A percentile compares a stretch with the other conserved stretches of the same genome.
phyloP scores from a whole-genome alignment of 2,113 vertebrate species.

The Anarrhichthys ocellatus region DNA sequence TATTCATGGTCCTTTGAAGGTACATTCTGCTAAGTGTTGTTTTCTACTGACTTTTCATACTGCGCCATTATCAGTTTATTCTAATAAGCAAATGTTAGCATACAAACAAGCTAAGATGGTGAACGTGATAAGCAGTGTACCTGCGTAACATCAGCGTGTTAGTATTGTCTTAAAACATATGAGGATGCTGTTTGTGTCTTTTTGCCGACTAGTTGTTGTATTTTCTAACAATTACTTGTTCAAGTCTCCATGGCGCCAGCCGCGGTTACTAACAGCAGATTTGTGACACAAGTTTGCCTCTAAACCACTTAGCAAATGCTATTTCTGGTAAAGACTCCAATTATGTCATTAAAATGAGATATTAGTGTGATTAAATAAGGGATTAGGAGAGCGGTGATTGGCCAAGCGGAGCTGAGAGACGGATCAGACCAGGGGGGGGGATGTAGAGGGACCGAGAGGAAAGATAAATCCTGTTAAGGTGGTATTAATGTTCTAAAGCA shows the following conservation, averaged over 20 bases:
- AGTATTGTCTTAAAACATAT: not conserved
- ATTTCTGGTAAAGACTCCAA: conserved; percentile 42
- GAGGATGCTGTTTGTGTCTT: no score
- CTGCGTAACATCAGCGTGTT: not conserved
- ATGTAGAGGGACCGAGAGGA: conserved; percentile 23
- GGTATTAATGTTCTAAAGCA: conserved; percentile 70
- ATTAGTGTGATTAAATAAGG: conserved; percentile 46
- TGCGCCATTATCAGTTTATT: no score
- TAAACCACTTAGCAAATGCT: conserved; percentile 42
- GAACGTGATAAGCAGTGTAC: not conserved
- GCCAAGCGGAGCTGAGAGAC: not conserved
- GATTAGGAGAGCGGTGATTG: conserved; percentile 20
- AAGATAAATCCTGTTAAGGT: conserved; percentile 72
- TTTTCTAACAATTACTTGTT: not conserved
- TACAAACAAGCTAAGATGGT: not conserved
- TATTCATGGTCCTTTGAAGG: no score
- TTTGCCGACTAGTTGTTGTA: no score
- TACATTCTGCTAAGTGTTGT: no score
- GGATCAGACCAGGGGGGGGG: not conserved
- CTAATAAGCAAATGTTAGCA: not conserved
- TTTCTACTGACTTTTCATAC: no score
- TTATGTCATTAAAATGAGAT: conserved; percentile 42
- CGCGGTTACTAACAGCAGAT: conserved; percentile 16
- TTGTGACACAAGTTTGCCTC: conserved; percentile 11
- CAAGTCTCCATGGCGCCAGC: not conserved